Conservation (phyloP, 2,797 vertebrate genomes). For the Pipistrellus pygmaeus region DNA sequence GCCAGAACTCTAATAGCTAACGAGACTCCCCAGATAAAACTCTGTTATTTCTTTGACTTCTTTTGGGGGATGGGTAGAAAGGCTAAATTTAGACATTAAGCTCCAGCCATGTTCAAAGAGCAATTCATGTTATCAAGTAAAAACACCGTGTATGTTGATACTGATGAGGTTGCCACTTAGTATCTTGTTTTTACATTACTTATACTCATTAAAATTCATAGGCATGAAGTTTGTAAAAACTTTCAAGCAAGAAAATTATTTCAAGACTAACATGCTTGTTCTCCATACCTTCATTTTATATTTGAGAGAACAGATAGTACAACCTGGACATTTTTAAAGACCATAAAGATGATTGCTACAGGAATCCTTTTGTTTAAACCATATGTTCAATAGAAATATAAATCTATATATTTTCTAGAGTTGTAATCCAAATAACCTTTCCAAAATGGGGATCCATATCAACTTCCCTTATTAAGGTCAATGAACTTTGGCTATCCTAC, state of each 20-base stretch:
- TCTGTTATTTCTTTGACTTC: background rate
- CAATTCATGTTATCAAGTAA: background rate
- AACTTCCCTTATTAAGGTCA: slow-evolving; percentile 26
- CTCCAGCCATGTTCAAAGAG: background rate
- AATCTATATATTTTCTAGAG: background rate
- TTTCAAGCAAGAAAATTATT: slow-evolving; percentile 47
- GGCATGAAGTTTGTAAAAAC: slow-evolving; percentile 55
- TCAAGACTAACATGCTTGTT: background rate
- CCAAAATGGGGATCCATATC: background rate
- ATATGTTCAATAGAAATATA: slow-evolving; percentile 30
- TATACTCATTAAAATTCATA: slow-evolving; percentile 44
- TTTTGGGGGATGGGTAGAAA: background rate
- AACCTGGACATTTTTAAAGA: background rate
- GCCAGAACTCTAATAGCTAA: background rate
- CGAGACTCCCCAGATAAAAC: background rate
- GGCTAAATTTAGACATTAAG: background rate
- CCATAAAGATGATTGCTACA: background rate
- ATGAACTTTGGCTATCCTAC: slow-evolving; percentile 13
- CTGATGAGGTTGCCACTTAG: background rate
- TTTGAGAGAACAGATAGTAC: background rate
- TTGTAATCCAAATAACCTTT: slow-evolving; percentile 21
- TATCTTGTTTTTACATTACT: background rate
- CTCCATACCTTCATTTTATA: slow-evolving; percentile 21
- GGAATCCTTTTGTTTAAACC: background rate
- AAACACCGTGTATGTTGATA: background rate